Evolutionary conservation across 1,140 invertebrate genomes (phyloP), one percentile per base, ranked within the genome.

Genomic region (Achroia grisella): DNA sequence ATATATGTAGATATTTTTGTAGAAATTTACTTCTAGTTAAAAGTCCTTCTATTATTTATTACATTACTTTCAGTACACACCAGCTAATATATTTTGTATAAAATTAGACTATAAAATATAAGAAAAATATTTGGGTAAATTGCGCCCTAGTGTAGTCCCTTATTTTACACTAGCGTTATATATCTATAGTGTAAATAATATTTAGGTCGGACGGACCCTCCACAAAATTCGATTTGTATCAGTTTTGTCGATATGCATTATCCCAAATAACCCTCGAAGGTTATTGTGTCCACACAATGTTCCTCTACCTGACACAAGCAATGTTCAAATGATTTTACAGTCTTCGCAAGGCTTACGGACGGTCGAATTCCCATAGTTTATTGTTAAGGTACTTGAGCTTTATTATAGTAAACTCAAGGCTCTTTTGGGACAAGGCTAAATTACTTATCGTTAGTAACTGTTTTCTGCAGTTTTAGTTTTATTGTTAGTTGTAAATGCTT

Each of bases 231-330:
- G 17, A 55, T 56, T 49, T 50, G 36, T 62, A 55, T 53, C 49
- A 39, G 47, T 55, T 56, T 52, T 51, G 43, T 45, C 33, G 49
- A 56, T 55, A 47, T 46, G 49, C 50, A 41, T 48, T 53, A 44
- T 52, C 47, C 48, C 27, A 42, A 34, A 2, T 23, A 23, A 50
- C 41, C 39, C 17, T 28, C 17, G 17, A 23, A 40, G 28, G 41
- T 32, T 32, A 36, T 45, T 31, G 35, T 41, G 29, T 36, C 17
- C 48, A 40, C 42, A 65, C 64, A 68, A 65, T 65, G 42, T 46
- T 46, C 40, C 15, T 52, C 56, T 71, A 71, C 68, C 68, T 72
- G 69, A 48, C 54, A 45, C 44, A 13, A 39, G 35, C 34, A 39
- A 46, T 46, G 29, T 46, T 39, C 35, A 46, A 44, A 42, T 34